Base-by-base conservation (phyloP, 2,797 vertebrate species). In the Chaunax sp. region DNA sequence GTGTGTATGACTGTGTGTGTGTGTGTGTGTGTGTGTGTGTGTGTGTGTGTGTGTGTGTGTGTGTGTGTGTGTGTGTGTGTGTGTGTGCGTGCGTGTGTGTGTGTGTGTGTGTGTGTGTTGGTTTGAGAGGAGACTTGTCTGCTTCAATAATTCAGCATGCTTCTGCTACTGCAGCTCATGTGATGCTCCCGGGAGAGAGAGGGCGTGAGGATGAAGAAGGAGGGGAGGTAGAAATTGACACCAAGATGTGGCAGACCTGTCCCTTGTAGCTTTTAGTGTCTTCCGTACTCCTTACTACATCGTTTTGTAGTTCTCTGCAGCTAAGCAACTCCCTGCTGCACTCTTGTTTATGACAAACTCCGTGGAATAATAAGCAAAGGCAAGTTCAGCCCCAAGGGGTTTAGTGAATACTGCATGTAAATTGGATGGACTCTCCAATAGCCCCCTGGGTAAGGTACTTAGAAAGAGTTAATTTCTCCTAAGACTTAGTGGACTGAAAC, bases 141-240 rank as follows among this genome's bases (percentile, higher is more conserved):
- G 69, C 84, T 85, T 91, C 84, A 92, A 91, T 92, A 91, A 92
- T 92, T 90, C 78, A 92, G 73, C 40, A 77, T 77, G 65, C 87
- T 86, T 85, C 83, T 85, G 85, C 75, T 64, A 30, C 77, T 65
- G 79, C 70, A 63, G 82, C 66, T 87, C 64, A 63, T 78, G 66
- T 77, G 84, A 72, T 73, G 64, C 85, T 88, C 46, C 12, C 64
- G 69, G 63, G 67, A 35, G 53, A 35, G 44, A 25, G 45, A 28
- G n/a, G 51, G 46, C 30, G 41, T 20, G 23, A 40, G 49, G 12
- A 20, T 23, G 37, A 18, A 45, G 40, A 46, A 41, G 44, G 28
- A 45, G 15, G 35, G 37, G 53, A 40, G 47, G 5, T 26, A 37
- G 67, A 37, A 60, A 56, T 45, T 81, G 80, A 55, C 75, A 72